Conservation (phyloP, 2,797 vertebrate genomes). For the Leptatherina wallacei region DNA sequence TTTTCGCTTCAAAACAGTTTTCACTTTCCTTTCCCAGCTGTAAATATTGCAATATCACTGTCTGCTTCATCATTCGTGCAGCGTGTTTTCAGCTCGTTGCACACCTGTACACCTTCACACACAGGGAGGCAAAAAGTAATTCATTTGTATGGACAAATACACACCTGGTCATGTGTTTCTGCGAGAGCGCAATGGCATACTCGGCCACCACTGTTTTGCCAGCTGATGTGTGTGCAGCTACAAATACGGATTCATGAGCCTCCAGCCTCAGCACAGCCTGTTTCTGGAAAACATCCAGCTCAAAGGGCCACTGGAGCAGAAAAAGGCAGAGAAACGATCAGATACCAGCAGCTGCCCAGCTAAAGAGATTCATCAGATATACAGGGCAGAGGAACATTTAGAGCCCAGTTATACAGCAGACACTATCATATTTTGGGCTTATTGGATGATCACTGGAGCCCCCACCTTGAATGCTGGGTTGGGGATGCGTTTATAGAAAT, state of each 20-base stretch:
- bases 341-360: background rate
- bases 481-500: constrained; percentile 92
- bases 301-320: constrained; percentile 88
- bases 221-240: constrained; percentile 92
- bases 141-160: constrained; percentile 21
- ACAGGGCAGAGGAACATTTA: background rate
- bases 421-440: background rate
- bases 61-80: background rate
- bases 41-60: background rate
- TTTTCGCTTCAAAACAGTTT: background rate
- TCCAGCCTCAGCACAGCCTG: constrained; percentile 91
- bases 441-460: background rate
- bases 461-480: constrained; percentile 85
- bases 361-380: constrained; percentile 9
- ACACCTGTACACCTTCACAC: background rate
- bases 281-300: constrained; percentile 93
- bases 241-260: constrained; percentile 90
- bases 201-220: constrained; percentile 95
- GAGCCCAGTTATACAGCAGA: background rate
- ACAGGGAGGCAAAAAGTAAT: constrained; percentile 1
- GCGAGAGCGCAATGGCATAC: constrained; percentile 92
- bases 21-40: background rate
- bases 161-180: constrained; percentile 95
- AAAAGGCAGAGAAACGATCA: constrained; percentile 17
- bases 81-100: background rate